These are phyloP conservation scores for Cryptotermes secundus DNA, from an alignment of 1,140 invertebrate species.

Conservation along the genomic window DNA sequence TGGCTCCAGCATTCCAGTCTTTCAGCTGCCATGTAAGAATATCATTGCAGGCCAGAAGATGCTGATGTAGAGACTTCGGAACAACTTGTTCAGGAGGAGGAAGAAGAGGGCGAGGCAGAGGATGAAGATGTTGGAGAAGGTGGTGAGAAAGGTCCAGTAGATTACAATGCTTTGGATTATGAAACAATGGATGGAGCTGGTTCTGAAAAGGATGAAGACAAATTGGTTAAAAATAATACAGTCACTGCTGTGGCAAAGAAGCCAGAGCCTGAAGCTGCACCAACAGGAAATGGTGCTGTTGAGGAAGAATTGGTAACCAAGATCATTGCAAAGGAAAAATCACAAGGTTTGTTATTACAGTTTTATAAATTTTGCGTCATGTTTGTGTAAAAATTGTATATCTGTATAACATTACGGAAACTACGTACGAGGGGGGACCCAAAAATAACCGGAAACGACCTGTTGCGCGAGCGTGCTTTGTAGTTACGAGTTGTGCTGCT, in stretches of 20 bases:
- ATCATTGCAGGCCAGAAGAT: too few relatives aligned
- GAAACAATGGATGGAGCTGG: conserved; percentile 35
- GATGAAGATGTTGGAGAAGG: conserved; percentile 32
- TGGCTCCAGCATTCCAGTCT: too few relatives aligned
- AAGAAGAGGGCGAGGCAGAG: conserved; percentile 39
- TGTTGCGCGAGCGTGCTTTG: too few relatives aligned
- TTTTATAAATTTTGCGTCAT: too few relatives aligned
- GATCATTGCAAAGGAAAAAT: not conserved
- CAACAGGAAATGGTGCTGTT: not conserved
- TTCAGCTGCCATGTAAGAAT: too few relatives aligned
- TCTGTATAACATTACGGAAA: too few relatives aligned
- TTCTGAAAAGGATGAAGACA: conserved; percentile 31
- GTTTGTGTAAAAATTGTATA: too few relatives aligned
- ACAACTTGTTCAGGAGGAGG: not conserved
- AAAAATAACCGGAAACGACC: too few relatives aligned
- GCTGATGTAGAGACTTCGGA: not conserved
- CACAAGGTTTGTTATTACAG: not conserved
- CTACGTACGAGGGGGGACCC: too few relatives aligned
- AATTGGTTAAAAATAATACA: not conserved
- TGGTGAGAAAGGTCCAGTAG: conserved; percentile 22
- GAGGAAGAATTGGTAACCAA: not conserved
- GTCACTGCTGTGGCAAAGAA: not conserved
- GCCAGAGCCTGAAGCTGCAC: not conserved
- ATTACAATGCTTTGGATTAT: conserved; percentile 39
- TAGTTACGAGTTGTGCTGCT: too few relatives aligned